Conservation (phyloP, 35 echinoderm and acorn worm species). For the Chiridota heheva region DNA sequence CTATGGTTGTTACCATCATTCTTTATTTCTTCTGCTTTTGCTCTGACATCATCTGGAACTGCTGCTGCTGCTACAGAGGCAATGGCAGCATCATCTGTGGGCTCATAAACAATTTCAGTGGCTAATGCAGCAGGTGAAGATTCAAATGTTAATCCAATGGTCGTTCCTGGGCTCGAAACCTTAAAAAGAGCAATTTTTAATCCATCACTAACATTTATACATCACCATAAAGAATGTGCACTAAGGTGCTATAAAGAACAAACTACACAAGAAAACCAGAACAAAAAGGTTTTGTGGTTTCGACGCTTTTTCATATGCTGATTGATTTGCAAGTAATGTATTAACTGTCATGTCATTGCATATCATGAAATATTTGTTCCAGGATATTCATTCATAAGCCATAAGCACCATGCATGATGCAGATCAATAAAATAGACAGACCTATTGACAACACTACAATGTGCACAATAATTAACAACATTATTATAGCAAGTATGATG, state of each 20-base stretch:
- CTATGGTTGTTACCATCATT: conserved; percentile 78
- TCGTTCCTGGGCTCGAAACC: conserved; percentile 16
- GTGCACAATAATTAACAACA: no score
- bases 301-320: neutral
- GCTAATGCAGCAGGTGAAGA: neutral
- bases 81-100: conserved; percentile 33
- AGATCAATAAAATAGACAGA: no score
- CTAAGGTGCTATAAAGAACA: neutral
- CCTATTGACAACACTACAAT: no score
- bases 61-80: neutral
- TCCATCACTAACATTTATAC: neutral
- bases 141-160: conserved; percentile 17
- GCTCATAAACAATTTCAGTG: neutral
- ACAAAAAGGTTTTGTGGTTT: neutral
- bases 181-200: neutral
- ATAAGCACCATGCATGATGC: no score
- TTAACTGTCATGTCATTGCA: no score
- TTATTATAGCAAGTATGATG: no score
- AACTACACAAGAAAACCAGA: neutral
- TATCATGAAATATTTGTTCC: no score
- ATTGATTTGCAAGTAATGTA: neutral
- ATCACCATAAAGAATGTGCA: no score
- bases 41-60: conserved; percentile 63
- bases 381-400: no score
- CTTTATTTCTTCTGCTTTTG: conserved; percentile 75